Percentiles rank a stretch among this genome's conserved stretches.
These are phyloP conservation scores for Amazonetta brasiliensis DNA, from an alignment of 2,797 vertebrate genomes.

Conservation along the genomic window DNA sequence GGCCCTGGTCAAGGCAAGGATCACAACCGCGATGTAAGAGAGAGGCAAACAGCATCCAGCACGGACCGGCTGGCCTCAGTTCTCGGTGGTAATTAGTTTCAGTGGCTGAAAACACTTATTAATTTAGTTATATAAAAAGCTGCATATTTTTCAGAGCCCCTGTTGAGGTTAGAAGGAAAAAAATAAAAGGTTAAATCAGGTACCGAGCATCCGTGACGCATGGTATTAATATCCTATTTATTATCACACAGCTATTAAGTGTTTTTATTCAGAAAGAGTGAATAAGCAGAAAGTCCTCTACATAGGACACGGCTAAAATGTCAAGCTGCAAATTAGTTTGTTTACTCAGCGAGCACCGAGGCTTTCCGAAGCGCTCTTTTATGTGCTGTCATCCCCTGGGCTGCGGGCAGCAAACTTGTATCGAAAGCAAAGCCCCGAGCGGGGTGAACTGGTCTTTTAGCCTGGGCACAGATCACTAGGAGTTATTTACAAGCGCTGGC, in stretches of 20 bases:
- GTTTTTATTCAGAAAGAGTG: slow-evolving; percentile 52
- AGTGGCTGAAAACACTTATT: slow-evolving; percentile 8
- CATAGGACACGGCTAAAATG: slow-evolving; percentile 49
- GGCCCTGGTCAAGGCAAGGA: background rate
- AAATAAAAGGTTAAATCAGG: slow-evolving; percentile 14
- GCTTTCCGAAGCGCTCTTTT: background rate
- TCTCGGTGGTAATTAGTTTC: slow-evolving; percentile 2
- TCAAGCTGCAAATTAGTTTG: slow-evolving; percentile 65
- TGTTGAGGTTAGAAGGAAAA: background rate
- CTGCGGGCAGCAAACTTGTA: background rate
- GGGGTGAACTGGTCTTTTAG: slow-evolving; percentile 8
- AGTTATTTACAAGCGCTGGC: slow-evolving; percentile 27
- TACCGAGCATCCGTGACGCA: background rate
- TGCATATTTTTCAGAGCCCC: background rate
- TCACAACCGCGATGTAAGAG: fast-evolving
- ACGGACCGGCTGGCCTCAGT: background rate
- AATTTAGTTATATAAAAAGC: background rate
- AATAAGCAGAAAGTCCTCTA: slow-evolving; percentile 45
- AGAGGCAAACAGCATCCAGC: background rate
- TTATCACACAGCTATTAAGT: slow-evolving; percentile 14
- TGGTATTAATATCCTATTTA: slow-evolving; percentile 35
- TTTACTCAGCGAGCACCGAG: slow-evolving; percentile 22
- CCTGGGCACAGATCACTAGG: background rate
- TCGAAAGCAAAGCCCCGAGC: background rate
- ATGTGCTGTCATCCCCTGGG: background rate